Evolutionary conservation across 2,888 invertebrate genomes (phyloP), one percentile per base, ranked within the genome.

Genomic region (Mechanitis messenoides): DNA sequence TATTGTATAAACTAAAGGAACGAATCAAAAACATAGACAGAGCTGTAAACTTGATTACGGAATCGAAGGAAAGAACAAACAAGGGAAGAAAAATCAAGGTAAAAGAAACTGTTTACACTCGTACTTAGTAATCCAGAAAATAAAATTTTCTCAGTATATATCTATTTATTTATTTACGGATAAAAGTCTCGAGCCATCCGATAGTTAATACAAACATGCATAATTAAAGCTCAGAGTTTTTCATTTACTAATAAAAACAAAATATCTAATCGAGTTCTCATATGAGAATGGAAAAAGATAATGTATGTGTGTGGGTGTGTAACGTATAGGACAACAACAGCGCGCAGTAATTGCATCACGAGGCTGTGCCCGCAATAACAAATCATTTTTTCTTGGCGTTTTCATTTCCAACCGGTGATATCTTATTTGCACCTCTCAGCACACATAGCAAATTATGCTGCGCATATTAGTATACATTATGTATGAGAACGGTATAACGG

Each of bases 41-140:
- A 80, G 75, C 77, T 78, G 72, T 76, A 83, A 82, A 84, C 81
- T 80, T 81, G 80, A 85, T 84, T 83, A 85, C 77, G 67, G 74
- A 75, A 83, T 84, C 79, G 80, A 80, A 79, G 76, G 80, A 81
- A 84, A 83, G 77, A 82, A 83, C 81, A 84, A 84, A 84, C 78
- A 83, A 71, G 74, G 73, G 75, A 78, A 78, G 77, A 79, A 81
- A 84, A 83, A 84, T 83, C 82, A 82, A 77, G 76, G 76, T 73
- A 76, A 73, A 73, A 77, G 76, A 72, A 77, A 69, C 71, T 81
- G 78, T 84, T 85, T 83, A 78, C 78, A 71, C 71, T 74, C 67
- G 67, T 76, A 74, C 75, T 79, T 79, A 80, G 58, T 77, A 81
- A 80, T 75, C 76, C 71, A 70, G 70, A 70, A 72, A 77, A 78